phyloP scores from a whole-genome alignment of 2,113 vertebrate species.

The Limanda limanda region DNA sequence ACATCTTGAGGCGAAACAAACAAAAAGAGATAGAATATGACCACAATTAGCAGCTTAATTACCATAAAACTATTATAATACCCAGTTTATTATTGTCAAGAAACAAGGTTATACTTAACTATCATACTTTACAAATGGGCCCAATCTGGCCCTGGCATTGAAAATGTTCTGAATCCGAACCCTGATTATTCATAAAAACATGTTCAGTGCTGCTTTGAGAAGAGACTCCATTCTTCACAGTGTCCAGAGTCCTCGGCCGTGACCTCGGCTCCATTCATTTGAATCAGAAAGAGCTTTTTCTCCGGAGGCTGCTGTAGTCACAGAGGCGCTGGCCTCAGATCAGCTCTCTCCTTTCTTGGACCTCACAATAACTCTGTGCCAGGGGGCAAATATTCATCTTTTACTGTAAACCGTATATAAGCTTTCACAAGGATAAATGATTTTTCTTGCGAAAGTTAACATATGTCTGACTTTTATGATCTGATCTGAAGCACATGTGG shows the following conservation, averaged over 20 bases:
- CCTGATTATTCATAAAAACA: conserved; percentile 38
- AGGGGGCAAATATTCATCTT: conserved; percentile 61
- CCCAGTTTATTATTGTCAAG: no score
- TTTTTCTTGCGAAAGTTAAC: conserved; percentile 53
- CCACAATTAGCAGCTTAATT: neutral
- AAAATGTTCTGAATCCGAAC: neutral
- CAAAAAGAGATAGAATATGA: neutral
- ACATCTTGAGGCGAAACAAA: neutral
- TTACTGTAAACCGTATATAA: conserved; percentile 63
- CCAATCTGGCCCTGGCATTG: neutral
- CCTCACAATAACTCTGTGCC: conserved; percentile 47
- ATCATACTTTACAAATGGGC: no score
- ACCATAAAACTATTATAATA: no score
- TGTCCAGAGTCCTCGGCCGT: conserved; percentile 55
- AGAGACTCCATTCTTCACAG: conserved; percentile 43
- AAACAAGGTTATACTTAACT: no score
- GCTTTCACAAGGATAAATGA: conserved; percentile 51
- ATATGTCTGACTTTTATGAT: conserved; percentile 46
- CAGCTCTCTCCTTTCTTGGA: conserved; percentile 32
- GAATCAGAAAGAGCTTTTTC: conserved; percentile 60
- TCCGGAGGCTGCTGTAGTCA: conserved; percentile 45
- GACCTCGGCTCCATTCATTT: conserved; percentile 49
- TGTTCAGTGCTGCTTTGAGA: conserved; percentile 48
- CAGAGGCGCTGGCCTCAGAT: conserved; percentile 51
- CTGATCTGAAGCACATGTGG: conserved; percentile 63